Evolutionary conservation across 2,797 vertebrate species (phyloP).

Genomic region (Lacerta bilineata): DNA sequence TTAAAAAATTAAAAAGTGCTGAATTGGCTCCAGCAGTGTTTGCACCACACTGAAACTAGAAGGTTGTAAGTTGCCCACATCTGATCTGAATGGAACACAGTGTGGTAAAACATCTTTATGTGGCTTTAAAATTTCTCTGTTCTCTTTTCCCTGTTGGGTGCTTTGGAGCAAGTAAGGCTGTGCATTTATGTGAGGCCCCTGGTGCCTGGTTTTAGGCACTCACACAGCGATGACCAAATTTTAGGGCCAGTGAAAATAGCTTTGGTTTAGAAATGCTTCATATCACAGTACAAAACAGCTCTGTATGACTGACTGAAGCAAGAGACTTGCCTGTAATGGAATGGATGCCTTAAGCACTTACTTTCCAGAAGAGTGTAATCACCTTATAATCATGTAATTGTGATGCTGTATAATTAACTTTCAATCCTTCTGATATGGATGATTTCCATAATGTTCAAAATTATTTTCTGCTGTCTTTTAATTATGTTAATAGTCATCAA

Average conservation of each 20-base stretch:
- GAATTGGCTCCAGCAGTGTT: too few relatives aligned
- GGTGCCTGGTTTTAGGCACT: neutral
- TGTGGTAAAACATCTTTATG: too few relatives aligned
- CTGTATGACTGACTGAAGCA: constrained; percentile 47
- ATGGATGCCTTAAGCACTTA: constrained; percentile 22
- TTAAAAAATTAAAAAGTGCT: too few relatives aligned
- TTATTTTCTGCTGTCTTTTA: constrained; percentile 41
- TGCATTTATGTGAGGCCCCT: too few relatives aligned
- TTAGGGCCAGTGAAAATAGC: neutral
- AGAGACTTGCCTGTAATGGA: constrained; percentile 30
- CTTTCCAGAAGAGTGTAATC: constrained; percentile 21
- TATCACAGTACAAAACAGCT: neutral
- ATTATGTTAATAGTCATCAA: constrained; percentile 44
- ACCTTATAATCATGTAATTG: constrained; percentile 33
- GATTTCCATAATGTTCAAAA: constrained; percentile 36
- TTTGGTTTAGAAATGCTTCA: neutral
- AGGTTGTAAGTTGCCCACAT: too few relatives aligned
- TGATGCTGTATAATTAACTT: constrained; percentile 39
- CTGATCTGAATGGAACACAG: too few relatives aligned
- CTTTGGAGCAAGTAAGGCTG: neutral
- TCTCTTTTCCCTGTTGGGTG: too few relatives aligned
- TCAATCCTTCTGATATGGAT: constrained; percentile 44
- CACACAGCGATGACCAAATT: neutral
- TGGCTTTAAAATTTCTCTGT: too few relatives aligned
- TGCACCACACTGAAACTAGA: too few relatives aligned